These are phyloP conservation scores for Heterotis niloticus DNA, from an alignment of 2,113 vertebrate genomes.

Conservation along the genomic window DNA sequence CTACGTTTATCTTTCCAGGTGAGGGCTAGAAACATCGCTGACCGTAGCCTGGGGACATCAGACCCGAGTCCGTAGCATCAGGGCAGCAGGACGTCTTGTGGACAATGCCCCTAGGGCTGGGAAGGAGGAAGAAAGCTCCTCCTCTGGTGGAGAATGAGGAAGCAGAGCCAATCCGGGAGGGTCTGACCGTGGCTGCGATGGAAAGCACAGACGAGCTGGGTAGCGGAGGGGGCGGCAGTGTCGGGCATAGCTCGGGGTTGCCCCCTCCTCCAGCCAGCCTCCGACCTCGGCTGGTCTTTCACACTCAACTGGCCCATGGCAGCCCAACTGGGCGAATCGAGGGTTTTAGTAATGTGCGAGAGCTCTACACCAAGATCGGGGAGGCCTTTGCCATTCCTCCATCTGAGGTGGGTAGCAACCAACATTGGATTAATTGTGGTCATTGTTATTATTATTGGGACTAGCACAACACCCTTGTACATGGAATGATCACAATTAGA, in stretches of 20 bases:
- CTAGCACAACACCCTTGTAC: background rate
- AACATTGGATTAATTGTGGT: background rate
- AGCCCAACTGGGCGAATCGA: conserved; percentile 86
- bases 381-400: conserved; percentile 79
- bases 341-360: conserved; percentile 84
- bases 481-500: too few species aligned
- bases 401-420: conserved; percentile 62
- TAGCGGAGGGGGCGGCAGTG: conserved; percentile 46
- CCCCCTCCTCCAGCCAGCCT: conserved; percentile 76
- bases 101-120: conserved; percentile 82
- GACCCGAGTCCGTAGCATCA: background rate
- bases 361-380: conserved; percentile 80
- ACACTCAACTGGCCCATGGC: conserved; percentile 86
- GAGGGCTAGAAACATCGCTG: too few species aligned
- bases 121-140: conserved; percentile 82
- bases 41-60: background rate
- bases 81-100: too few species aligned
- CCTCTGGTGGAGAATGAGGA: conserved; percentile 85
- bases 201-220: conserved; percentile 51
- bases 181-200: conserved; percentile 67
- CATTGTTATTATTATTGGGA: background rate
- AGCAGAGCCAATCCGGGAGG: conserved; percentile 72
- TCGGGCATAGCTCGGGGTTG: conserved; percentile 58
- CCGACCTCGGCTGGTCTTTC: conserved; percentile 83
- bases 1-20: too few species aligned